Percentiles rank a stretch among this genome's conserved stretches.
Conservation (phyloP, 2,113 vertebrate species). For the Numenius arquata region DNA sequence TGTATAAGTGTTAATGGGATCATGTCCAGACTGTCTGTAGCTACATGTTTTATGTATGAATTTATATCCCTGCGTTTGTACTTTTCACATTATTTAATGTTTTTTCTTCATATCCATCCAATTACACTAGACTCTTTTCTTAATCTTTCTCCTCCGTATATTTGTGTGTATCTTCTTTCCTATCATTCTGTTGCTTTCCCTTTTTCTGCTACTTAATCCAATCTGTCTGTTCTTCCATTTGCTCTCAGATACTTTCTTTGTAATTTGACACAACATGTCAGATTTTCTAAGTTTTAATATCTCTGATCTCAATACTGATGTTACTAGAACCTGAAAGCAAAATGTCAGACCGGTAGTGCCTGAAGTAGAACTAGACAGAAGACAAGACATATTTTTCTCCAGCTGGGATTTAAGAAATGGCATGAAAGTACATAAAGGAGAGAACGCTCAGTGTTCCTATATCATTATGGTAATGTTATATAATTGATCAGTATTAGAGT, state of each 20-base stretch:
- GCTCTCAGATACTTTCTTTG: not conserved
- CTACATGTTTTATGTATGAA: not conserved
- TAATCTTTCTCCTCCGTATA: not conserved
- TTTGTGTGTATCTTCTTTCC: not conserved
- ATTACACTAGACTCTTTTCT: not conserved
- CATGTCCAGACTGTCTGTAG: not conserved
- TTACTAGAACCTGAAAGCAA: slow-evolving; percentile 34
- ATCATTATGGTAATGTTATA: not conserved
- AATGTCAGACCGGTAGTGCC: slow-evolving; percentile 8
- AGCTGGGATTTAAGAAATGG: slow-evolving; percentile 12
- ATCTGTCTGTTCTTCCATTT: slow-evolving; percentile 33
- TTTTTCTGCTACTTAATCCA: slow-evolving; percentile 5
- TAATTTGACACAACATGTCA: slow-evolving; percentile 24
- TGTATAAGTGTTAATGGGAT: not conserved
- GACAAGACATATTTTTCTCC: slow-evolving; percentile 13
- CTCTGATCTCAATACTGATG: slow-evolving; percentile 34
- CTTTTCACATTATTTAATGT: not conserved
- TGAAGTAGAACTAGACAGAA: slow-evolving; percentile 32
- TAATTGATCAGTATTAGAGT: not conserved
- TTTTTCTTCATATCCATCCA: not conserved
- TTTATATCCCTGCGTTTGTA: not conserved
- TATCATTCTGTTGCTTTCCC: not conserved
- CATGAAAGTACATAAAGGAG: not conserved
- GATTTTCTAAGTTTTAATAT: slow-evolving; percentile 13
- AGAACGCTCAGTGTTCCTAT: not conserved